phyloP scores from a whole-genome alignment of 2,888 invertebrate genomes.

The Notocelia uddmanniana region DNA sequence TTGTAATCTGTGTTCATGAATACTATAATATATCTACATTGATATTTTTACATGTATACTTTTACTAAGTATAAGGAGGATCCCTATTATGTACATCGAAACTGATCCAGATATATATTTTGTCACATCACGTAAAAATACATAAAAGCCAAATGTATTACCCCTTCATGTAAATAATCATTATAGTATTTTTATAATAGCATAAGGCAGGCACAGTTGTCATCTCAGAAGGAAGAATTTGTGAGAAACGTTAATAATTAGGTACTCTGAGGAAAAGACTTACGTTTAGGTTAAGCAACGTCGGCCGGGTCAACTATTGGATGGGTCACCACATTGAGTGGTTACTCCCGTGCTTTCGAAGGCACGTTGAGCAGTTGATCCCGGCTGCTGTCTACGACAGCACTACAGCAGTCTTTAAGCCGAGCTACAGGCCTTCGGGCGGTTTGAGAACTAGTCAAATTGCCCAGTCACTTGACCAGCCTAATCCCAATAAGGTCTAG shows the following conservation, averaged over 20 bases:
- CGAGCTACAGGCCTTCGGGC: too few species aligned
- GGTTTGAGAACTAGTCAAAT: too few species aligned
- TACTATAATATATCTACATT: constrained; percentile 19
- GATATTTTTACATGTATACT: constrained; percentile 21
- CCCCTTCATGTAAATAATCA: neutral
- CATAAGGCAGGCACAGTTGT: neutral
- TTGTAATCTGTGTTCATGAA: constrained; percentile 12
- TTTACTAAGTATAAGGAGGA: neutral
- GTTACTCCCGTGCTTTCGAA: too few species aligned
- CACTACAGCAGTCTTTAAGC: too few species aligned
- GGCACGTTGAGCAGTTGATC: too few species aligned
- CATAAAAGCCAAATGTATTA: neutral
- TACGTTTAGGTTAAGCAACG: too few species aligned
- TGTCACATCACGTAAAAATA: neutral
- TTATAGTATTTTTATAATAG: neutral
- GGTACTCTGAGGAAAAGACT: too few species aligned
- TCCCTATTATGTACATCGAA: neutral
- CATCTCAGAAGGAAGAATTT: neutral
- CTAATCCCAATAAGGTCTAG: too few species aligned
- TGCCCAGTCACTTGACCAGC: too few species aligned
- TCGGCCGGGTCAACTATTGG: too few species aligned
- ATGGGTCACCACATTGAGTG: too few species aligned
- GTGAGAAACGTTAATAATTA: neutral
- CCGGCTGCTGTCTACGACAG: too few species aligned
- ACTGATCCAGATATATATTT: neutral